A percentile compares a stretch with the other conserved stretches of the same genome.
Evolutionary conservation across 23 tunicate species (phyloP).

Genomic region (Trididemnum clinides): DNA sequence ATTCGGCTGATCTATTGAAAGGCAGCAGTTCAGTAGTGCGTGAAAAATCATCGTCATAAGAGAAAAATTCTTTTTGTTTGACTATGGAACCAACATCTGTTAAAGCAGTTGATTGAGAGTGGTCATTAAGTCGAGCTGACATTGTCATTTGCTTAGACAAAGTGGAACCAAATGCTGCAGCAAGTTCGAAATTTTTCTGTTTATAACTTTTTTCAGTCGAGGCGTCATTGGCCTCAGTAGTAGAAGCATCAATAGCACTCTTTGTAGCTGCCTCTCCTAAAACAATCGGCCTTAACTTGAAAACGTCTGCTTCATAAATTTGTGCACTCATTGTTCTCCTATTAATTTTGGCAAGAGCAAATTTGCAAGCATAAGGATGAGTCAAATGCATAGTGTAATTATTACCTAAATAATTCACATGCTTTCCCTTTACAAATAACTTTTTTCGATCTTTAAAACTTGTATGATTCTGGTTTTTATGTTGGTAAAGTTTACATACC

Average conservation of each 20-base stretch:
- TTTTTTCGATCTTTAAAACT: conserved; percentile 1
- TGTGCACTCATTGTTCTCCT: conserved; percentile 31
- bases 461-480: conserved; percentile 15
- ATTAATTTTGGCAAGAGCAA: conserved; percentile 34
- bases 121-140: not conserved
- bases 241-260: not conserved
- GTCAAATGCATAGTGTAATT: not conserved
- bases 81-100: not conserved
- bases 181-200: conserved; percentile 28
- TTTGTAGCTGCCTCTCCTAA: not conserved
- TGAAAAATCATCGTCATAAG: conserved; percentile 13
- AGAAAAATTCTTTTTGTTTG: not conserved
- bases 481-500: not conserved
- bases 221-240: not conserved
- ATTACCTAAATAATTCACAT: conserved; percentile 44
- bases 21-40: not conserved
- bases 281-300: conserved; percentile 11
- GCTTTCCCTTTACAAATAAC: conserved; percentile 26
- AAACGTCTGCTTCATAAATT: conserved; percentile 38
- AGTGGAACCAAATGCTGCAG: conserved; percentile 27
- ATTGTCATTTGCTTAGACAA: not conserved
- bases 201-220: not conserved
- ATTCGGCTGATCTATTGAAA: conserved; percentile 15
- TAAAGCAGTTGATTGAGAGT: not conserved
- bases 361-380: conserved; percentile 43